phyloP scores from a whole-genome alignment of 92 coral and sea anemone genomes.

The Actinernus sp. region DNA sequence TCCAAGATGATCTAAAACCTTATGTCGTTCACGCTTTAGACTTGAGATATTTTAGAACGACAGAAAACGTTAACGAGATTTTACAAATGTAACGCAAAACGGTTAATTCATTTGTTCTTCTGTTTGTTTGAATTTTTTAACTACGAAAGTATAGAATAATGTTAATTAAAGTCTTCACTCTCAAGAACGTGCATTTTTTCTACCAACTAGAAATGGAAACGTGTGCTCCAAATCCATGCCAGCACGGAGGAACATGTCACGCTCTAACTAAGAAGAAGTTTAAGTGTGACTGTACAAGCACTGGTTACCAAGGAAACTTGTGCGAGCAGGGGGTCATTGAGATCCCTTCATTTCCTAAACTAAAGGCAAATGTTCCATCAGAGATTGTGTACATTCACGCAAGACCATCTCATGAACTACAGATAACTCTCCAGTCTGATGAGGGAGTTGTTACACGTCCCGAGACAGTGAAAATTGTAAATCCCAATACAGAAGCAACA shows the following conservation, averaged over 20 bases:
- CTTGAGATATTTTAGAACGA: no score
- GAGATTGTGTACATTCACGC: background rate
- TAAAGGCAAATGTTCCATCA: constrained; percentile 1
- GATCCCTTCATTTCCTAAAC: constrained; percentile 4
- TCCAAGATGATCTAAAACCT: no score
- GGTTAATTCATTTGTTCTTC: background rate
- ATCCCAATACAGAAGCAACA: constrained; percentile 3
- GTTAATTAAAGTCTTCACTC: no score
- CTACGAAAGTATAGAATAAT: background rate
- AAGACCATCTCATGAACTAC: constrained; percentile 1
- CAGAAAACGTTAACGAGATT: background rate
- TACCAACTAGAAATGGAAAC: background rate
- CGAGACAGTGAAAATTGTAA: background rate
- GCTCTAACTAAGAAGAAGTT: constrained; percentile 1
- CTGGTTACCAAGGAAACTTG: background rate
- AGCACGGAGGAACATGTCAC: constrained; percentile 5
- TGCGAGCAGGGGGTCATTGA: constrained; percentile 14
- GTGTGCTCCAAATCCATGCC: constrained; percentile 24
- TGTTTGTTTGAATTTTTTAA: background rate
- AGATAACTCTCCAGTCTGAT: constrained; percentile 4
- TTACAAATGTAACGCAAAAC: background rate
- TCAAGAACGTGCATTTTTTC: background rate
- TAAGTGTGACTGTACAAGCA: constrained; percentile 3
- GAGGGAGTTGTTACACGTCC: background rate
- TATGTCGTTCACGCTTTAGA: no score